A percentile compares a stretch with the other conserved stretches of the same genome.
These are phyloP conservation scores for Odontamblyopus rebecca DNA, from an alignment of 2,797 vertebrate species.

Conservation along the genomic window DNA sequence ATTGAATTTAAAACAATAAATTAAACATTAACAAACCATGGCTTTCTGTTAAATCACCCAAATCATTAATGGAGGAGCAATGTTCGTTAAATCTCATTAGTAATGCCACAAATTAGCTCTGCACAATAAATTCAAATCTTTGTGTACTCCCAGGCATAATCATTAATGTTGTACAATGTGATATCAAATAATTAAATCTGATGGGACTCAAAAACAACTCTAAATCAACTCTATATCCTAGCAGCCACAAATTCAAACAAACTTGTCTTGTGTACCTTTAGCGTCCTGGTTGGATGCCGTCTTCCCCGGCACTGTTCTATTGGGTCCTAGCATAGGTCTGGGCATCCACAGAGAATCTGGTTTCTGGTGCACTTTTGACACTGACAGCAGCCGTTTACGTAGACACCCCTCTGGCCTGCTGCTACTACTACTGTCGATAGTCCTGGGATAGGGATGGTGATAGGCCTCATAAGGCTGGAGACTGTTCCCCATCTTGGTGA, in stretches of 20 bases:
- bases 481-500: constrained; percentile 80
- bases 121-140: neutral
- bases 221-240: neutral
- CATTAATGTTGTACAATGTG: neutral
- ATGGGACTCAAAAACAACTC: neutral
- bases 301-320: constrained; percentile 40
- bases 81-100: neutral
- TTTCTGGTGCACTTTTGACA: constrained; percentile 80
- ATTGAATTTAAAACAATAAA: neutral
- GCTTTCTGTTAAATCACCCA: neutral
- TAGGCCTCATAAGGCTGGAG: constrained; percentile 60
- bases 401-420: constrained; percentile 68
- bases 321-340: constrained; percentile 75
- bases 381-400: constrained; percentile 77
- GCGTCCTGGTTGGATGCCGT: constrained; percentile 46
- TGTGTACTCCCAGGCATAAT: neutral
- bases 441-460: constrained; percentile 51
- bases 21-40: neutral
- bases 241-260: neutral
- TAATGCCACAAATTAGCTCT: neutral
- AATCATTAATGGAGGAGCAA: neutral
- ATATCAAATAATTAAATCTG: neutral
- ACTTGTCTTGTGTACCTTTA: constrained; percentile 59
- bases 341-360: constrained; percentile 83
- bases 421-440: constrained; percentile 20